Conservation (phyloP, 1,140 invertebrate genomes). For the Drosophila kurseongensis region DNA sequence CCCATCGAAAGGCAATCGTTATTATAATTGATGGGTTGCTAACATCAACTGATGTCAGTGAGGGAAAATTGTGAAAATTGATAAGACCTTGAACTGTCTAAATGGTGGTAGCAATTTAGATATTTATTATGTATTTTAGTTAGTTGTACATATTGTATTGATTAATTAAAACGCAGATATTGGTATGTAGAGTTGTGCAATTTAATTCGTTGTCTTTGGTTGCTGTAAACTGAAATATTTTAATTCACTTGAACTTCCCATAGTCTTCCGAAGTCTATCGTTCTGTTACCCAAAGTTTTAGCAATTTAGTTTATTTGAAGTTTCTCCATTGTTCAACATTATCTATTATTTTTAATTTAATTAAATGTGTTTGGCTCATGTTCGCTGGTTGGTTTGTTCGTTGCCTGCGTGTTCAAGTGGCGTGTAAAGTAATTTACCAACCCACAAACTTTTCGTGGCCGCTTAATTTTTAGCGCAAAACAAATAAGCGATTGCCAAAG, state of each 20-base stretch:
- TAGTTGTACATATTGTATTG: too few species aligned
- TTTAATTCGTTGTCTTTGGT: too few species aligned
- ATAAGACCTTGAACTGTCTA: background rate
- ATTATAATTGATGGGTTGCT: constrained; percentile 56
- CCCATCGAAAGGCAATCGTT: constrained; percentile 38
- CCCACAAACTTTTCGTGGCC: constrained; percentile 55
- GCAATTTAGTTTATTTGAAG: background rate
- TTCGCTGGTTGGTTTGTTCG: constrained; percentile 32
- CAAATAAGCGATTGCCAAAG: constrained; percentile 73
- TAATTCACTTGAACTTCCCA: background rate
- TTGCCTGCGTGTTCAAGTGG: constrained; percentile 78
- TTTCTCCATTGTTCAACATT: constrained; percentile 12
- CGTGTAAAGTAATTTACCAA: constrained; percentile 77
- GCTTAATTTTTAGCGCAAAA: constrained; percentile 79
- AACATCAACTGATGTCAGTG: constrained; percentile 2
- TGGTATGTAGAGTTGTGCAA: too few species aligned
- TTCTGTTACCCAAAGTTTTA: background rate
- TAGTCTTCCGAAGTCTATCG: background rate
- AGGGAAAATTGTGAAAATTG: constrained; percentile 3
- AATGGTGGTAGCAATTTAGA: background rate
- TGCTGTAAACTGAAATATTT: too few species aligned
- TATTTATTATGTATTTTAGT: background rate
- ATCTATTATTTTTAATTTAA: constrained; percentile 65
- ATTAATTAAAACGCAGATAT: too few species aligned
- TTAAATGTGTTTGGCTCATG: constrained; percentile 50